phyloP scores from a whole-genome alignment of 1,140 invertebrate genomes.

The Diabrotica undecimpunctata region DNA sequence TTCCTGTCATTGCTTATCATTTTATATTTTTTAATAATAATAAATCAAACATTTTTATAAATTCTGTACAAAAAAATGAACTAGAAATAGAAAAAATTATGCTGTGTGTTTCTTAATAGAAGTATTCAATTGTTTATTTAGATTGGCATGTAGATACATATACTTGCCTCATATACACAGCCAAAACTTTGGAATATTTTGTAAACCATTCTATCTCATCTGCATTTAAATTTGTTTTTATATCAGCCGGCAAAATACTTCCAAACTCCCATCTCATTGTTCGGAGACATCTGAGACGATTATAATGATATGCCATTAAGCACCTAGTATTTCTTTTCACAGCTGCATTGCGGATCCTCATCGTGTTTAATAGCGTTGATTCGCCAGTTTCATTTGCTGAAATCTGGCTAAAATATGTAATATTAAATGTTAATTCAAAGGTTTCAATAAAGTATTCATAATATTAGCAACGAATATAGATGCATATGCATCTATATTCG shows the following conservation, averaged over 20 bases:
- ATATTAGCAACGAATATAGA: too few species aligned
- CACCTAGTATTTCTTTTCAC: conserved; percentile 88
- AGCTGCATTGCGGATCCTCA: conserved; percentile 79
- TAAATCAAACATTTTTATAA: too few species aligned
- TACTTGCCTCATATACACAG: conserved; percentile 75
- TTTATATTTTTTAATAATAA: too few species aligned
- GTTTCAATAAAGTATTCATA: conserved; percentile 17
- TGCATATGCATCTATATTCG: too few species aligned
- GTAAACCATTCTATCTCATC: conserved; percentile 84
- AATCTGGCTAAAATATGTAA: conserved; percentile 41
- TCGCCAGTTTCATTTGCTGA: conserved; percentile 50
- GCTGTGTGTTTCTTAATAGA: too few species aligned
- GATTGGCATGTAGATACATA: background rate
- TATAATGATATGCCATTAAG: conserved; percentile 83
- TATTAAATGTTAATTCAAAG: conserved; percentile 31
- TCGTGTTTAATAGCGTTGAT: conserved; percentile 56
- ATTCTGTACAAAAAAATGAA: too few species aligned
- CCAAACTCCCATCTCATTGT: conserved; percentile 92
- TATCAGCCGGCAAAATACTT: conserved; percentile 79
- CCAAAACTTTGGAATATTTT: conserved; percentile 81
- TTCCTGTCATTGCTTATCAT: too few species aligned
- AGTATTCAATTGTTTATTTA: background rate
- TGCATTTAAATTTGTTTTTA: conserved; percentile 75
- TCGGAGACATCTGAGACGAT: conserved; percentile 74
- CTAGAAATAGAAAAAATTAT: too few species aligned